Percentiles rank a stretch among this genome's conserved stretches.
These are phyloP conservation scores for Peromyscus nudipes DNA, from an alignment of 2,797 vertebrate genomes.

Conservation along the genomic window DNA sequence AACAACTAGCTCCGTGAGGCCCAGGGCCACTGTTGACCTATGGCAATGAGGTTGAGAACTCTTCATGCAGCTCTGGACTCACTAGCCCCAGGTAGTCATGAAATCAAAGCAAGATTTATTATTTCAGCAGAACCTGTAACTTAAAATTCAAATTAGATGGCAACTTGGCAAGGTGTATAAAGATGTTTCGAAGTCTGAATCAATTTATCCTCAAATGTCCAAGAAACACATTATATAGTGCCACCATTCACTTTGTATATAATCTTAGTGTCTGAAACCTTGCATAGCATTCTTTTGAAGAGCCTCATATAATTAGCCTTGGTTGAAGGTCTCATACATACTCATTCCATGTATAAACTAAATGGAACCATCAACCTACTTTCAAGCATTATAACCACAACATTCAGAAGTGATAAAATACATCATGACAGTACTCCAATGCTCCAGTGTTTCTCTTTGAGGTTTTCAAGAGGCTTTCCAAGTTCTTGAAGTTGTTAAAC, in stretches of 20 bases:
- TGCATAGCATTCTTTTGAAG: neutral
- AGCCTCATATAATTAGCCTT: neutral
- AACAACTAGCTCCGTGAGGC: neutral
- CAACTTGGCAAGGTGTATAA: neutral
- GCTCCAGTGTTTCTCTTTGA: neutral
- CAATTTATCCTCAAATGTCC: neutral
- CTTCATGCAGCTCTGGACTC: neutral
- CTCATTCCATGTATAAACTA: neutral
- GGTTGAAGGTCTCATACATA: constrained; percentile 12
- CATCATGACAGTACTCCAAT: neutral
- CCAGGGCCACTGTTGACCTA: neutral
- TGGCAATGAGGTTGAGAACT: neutral
- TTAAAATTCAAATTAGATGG: constrained; percentile 35
- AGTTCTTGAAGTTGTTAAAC: neutral
- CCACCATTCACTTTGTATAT: neutral
- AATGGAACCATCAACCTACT: neutral
- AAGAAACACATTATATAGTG: neutral
- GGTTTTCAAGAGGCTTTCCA: neutral
- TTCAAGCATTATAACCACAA: constrained; percentile 27
- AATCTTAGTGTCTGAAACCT: constrained; percentile 25
- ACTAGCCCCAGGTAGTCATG: neutral
- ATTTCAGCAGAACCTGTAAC: neutral
- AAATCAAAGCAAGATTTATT: constrained; percentile 37
- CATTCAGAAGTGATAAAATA: constrained; percentile 13
- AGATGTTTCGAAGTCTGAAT: constrained; percentile 25